These are phyloP conservation scores for Microdon myrmicae DNA, from an alignment of 2,888 invertebrate genomes.

Conservation along the genomic window DNA sequence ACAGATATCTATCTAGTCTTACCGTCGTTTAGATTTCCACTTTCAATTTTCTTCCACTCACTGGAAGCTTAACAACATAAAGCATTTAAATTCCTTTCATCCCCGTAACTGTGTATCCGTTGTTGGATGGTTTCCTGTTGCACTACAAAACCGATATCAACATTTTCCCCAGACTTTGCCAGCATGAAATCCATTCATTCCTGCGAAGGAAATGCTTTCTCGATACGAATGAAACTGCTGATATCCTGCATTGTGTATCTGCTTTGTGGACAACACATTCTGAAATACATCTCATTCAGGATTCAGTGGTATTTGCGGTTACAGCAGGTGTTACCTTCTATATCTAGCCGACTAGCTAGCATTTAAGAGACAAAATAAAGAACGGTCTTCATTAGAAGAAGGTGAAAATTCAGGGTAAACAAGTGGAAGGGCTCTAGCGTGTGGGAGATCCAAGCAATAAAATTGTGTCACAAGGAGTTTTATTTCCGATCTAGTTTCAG, in stretches of 20 bases:
- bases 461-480: slow-evolving; percentile 8
- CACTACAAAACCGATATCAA: slow-evolving; percentile 32
- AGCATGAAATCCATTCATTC: slow-evolving; percentile 36
- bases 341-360: no score
- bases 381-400: neutral
- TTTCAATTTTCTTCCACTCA: slow-evolving; percentile 19
- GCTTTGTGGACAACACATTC: slow-evolving; percentile 21
- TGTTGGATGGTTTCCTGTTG: slow-evolving; percentile 3
- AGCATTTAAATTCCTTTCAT: neutral
- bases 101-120: neutral
- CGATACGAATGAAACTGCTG: no score
- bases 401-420: slow-evolving; percentile 28
- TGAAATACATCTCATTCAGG: slow-evolving; percentile 10
- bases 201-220: slow-evolving; percentile 24
- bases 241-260: slow-evolving; percentile 6
- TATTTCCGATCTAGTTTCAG: slow-evolving; percentile 9
- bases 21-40: slow-evolving; percentile 24
- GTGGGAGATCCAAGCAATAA: neutral
- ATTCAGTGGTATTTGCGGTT: slow-evolving; percentile 24
- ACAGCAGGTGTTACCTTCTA: slow-evolving; percentile 12
- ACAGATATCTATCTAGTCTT: slow-evolving; percentile 11
- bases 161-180: slow-evolving; percentile 30
- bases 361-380: neutral
- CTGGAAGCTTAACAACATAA: neutral
- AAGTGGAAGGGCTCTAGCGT: slow-evolving; percentile 9